phyloP scores from a whole-genome alignment of 2,888 invertebrate species.

The Plagiodera versicolora region DNA sequence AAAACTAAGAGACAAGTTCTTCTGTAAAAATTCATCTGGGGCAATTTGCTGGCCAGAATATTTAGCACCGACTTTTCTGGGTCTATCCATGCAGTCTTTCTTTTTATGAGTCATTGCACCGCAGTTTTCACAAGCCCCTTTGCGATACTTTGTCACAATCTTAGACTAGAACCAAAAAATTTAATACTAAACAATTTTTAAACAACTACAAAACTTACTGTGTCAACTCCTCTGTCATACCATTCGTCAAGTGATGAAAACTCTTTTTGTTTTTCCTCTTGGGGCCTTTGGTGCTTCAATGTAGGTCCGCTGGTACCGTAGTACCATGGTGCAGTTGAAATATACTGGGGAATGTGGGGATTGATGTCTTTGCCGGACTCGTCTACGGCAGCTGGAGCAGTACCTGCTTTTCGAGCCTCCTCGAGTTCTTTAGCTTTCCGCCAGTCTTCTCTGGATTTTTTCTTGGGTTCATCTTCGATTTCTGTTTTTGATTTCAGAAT shows the following conservation, averaged over 20 bases:
- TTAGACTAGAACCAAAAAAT: constrained; percentile 57
- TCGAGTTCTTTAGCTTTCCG: constrained; percentile 96
- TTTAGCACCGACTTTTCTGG: constrained; percentile 90
- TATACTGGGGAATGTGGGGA: constrained; percentile 99
- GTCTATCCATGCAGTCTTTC: constrained; percentile 96
- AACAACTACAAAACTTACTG: constrained; percentile 57
- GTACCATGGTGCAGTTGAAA: constrained; percentile 97
- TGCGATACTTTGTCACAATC: constrained; percentile 78
- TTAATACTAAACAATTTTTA: not conserved
- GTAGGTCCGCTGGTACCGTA: constrained; percentile 93
- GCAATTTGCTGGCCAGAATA: constrained; percentile 86
- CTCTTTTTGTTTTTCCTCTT: constrained; percentile 77
- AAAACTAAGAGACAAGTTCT: constrained; percentile 78
- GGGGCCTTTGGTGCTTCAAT: constrained; percentile 95
- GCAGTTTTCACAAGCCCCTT: constrained; percentile 98
- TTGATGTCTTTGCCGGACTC: constrained; percentile 93
- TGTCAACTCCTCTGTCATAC: constrained; percentile 86
- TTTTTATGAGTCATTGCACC: constrained; percentile 95
- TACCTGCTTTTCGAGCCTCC: constrained; percentile 95
- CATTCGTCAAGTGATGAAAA: constrained; percentile 77
- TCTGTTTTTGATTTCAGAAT: constrained; percentile 68
- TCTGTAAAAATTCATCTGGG: constrained; percentile 88
- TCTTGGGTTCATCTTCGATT: constrained; percentile 73
- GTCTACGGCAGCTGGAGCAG: constrained; percentile 87
- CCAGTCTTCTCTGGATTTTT: constrained; percentile 93